Conservation (phyloP, 2,113 vertebrate species). For the Neofelis nebulosa region DNA sequence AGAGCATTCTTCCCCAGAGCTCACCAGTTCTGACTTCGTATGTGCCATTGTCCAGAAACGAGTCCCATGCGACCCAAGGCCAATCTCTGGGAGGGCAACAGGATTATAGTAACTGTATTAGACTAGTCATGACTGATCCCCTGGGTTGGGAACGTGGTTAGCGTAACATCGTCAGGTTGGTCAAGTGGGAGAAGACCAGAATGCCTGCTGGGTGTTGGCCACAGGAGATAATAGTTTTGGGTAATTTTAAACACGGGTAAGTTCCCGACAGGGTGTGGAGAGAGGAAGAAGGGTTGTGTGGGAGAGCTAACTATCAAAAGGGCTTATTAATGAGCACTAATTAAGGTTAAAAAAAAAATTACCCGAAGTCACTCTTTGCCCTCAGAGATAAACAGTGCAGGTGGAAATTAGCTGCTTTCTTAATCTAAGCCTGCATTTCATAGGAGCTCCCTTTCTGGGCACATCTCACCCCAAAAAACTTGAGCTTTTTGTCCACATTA, state of each 20-base stretch:
- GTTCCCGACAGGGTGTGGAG: background rate
- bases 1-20: background rate
- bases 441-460: background rate
- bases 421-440: background rate
- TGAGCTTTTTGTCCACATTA: background rate
- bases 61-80: background rate
- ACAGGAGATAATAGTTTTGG: background rate
- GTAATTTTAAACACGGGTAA: background rate
- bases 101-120: background rate
- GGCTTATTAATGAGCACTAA: background rate
- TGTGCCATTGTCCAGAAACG: background rate
- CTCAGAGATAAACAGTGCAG: background rate
- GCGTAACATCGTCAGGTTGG: background rate
- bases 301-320: background rate
- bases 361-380: background rate
- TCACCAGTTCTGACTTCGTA: background rate
- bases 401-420: background rate
- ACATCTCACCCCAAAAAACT: background rate
- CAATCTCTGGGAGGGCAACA: fast-evolving
- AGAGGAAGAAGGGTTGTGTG: background rate
- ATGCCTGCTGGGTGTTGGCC: background rate
- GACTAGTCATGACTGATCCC: too few relatives aligned
- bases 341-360: background rate
- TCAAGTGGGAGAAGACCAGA: background rate
- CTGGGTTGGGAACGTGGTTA: too few relatives aligned